Percentiles rank a stretch among this genome's conserved stretches.
Conservation (phyloP, 53 echinoderm and acorn worm genomes). For the Pentamera pediparva region DNA sequence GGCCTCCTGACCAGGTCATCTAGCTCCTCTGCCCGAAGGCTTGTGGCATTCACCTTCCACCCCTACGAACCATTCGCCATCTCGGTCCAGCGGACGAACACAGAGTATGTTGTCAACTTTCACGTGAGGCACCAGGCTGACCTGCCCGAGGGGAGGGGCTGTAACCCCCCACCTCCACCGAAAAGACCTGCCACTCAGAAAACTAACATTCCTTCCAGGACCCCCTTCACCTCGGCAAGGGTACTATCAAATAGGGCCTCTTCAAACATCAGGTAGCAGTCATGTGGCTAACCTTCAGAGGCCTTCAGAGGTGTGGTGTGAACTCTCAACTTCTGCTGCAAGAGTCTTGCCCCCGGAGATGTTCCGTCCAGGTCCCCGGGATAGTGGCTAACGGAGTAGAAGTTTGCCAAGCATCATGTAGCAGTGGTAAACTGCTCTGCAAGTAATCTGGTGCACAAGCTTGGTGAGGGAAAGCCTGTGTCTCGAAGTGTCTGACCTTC, state of each 20-base stretch:
- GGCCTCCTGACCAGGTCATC: conserved; percentile 75
- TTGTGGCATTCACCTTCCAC: conserved; percentile 97
- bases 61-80: conserved; percentile 99
- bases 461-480: no score
- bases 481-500: no score
- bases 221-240: neutral
- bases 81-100: conserved; percentile 94
- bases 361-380: no score
- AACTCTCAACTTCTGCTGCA: no score
- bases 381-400: no score
- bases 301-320: no score
- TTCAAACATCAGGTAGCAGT: no score
- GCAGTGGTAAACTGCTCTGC: no score
- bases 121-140: conserved; percentile 77
- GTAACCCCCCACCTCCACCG: neutral
- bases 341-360: no score
- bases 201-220: neutral
- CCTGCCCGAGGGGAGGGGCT: neutral
- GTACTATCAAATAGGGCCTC: neutral
- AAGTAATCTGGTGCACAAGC: no score
- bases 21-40: conserved; percentile 66
- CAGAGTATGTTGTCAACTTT: conserved; percentile 97
- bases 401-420: no score
- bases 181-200: neutral
- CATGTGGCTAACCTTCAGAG: no score